These are phyloP conservation scores for Leptinotarsa haldemani DNA, from an alignment of 2,888 invertebrate species.

Conservation along the genomic window DNA sequence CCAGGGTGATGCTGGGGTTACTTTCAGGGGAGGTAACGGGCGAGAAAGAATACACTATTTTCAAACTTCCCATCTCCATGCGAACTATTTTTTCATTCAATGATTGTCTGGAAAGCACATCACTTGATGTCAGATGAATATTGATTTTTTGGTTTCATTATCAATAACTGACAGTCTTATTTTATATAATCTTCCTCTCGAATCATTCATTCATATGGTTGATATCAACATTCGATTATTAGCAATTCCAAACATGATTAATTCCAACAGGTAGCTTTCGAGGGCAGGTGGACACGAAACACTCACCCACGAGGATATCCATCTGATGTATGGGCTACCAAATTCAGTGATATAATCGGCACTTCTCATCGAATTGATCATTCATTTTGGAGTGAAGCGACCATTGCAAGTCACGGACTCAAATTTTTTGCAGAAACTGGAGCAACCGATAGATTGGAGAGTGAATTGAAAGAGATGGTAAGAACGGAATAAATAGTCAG, in stretches of 20 bases:
- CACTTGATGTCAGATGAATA: too few relatives aligned
- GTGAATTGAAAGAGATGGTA: constrained; percentile 87
- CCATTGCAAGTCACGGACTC: constrained; percentile 86
- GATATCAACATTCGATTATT: too few relatives aligned
- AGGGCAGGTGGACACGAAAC: constrained; percentile 92
- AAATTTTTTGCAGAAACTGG: constrained; percentile 93
- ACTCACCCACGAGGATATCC: constrained; percentile 97
- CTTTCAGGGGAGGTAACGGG: too few relatives aligned
- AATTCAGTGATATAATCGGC: constrained; percentile 95
- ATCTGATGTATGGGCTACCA: constrained; percentile 83
- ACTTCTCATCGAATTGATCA: constrained; percentile 85
- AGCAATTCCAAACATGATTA: not conserved
- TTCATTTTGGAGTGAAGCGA: constrained; percentile 92
- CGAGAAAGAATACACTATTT: too few relatives aligned
- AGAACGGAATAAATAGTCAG: constrained; percentile 65
- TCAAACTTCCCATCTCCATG: too few relatives aligned
- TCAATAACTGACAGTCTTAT: too few relatives aligned
- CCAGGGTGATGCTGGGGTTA: too few relatives aligned
- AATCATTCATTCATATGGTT: too few relatives aligned
- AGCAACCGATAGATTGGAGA: constrained; percentile 86
- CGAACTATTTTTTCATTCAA: too few relatives aligned
- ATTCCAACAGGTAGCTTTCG: constrained; percentile 77
- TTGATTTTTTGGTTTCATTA: too few relatives aligned
- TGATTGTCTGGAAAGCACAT: too few relatives aligned
- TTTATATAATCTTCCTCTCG: too few relatives aligned